Evolutionary conservation across 1,140 invertebrate species (phyloP).

Genomic region (Daktulosphaira vitifoliae): DNA sequence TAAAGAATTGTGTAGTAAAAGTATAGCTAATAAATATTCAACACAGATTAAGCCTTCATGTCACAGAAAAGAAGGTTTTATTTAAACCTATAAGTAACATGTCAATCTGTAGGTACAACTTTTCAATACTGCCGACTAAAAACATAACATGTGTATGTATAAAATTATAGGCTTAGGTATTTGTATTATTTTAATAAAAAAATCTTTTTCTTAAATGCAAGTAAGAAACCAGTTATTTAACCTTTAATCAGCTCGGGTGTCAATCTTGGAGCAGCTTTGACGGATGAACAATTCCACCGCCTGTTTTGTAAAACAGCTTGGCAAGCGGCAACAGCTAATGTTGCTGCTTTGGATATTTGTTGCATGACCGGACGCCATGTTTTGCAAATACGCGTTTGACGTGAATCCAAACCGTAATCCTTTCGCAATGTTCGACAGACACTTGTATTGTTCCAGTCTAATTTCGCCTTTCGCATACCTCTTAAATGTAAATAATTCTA

Average conservation of each 20-base stretch:
- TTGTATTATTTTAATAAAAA: too few relatives aligned
- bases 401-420: slow-evolving; percentile 50
- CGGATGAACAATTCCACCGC: slow-evolving; percentile 78
- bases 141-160: too few relatives aligned
- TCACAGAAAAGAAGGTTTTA: too few relatives aligned
- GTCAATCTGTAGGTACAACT: too few relatives aligned
- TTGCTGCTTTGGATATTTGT: slow-evolving; percentile 60
- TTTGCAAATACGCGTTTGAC: slow-evolving; percentile 57
- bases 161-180: too few relatives aligned
- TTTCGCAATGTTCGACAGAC: slow-evolving; percentile 45
- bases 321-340: slow-evolving; percentile 58
- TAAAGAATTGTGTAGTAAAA: too few relatives aligned
- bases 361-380: slow-evolving; percentile 61
- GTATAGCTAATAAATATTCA: too few relatives aligned
- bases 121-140: too few relatives aligned
- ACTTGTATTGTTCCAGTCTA: slow-evolving; percentile 36
- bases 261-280: slow-evolving; percentile 59
- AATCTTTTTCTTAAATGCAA: not conserved
- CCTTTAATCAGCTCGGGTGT: slow-evolving; percentile 67
- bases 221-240: slow-evolving; percentile 41
- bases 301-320: slow-evolving; percentile 60
- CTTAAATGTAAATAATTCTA: slow-evolving; percentile 35
- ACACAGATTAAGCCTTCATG: too few relatives aligned
- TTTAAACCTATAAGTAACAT: too few relatives aligned
- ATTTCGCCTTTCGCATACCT: slow-evolving; percentile 44